Evolutionary conservation across 2,113 vertebrate species (phyloP), one percentile per base, ranked within the genome.

Genomic region (Poecile atricapillus): DNA sequence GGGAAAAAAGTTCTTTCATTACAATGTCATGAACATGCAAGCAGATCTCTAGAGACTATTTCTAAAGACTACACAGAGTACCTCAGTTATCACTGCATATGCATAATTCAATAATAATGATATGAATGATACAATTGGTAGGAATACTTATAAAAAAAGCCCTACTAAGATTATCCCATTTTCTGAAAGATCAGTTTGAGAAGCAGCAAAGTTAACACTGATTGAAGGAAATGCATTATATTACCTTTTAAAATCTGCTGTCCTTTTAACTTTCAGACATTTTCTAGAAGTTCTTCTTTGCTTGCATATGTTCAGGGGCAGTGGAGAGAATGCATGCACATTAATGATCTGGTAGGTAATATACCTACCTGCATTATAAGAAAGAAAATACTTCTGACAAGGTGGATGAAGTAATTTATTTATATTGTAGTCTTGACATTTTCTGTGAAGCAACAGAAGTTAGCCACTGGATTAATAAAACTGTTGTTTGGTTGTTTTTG

Each of bases 251-350:
- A 53, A 56, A 75, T 68, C 6, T 68, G 4, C 4, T 25, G 1
- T 65, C 33, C 19, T 56, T 56, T 78, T 78, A 33, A 18, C 6
- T 73, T 63, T 35, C 22, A 44, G 9, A 13, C 2, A 39, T 56
- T 60, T 25, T 50, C 7, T 25, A 11, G 17, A 33, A 30, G 4
- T 25, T 60, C 59, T 76, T 71, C 8, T 71, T 68, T 46, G 58
- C 11, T 7, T 75, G 5, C 2, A 1, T 9, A 5, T 35, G 4
- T 56, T 30, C 41, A n/a, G 23, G 4, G 9, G 8, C 13, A 35
- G 18, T 17, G 13, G 11, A 13, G 27, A 33, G 1, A 17, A 8
- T 44, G 19, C 15, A 13, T 5, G 10, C 5, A 33, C 15, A 43
- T 43, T 16, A 3, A 5, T 76, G 21, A 35, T 41, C 50, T 71